A percentile compares a stretch with the other conserved stretches of the same genome.
phyloP scores from a whole-genome alignment of 2,113 vertebrate species.

The Bos taurus region ARS-UCD2.0 NC_037348.1:51501001-51501500 shows the following conservation, averaged over 20 bases:
- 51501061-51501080: neutral
- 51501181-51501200: neutral
- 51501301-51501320: neutral
- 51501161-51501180: neutral
- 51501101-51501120: neutral
- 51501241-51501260: neutral
- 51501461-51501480: neutral
- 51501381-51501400: neutral
- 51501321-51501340: neutral
- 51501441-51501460: neutral
- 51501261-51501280: neutral
- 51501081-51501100: neutral
- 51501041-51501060: neutral
- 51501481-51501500: neutral
- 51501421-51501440: neutral
- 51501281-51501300: neutral
- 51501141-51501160: neutral
- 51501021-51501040: neutral
- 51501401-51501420: neutral
- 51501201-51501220: neutral
- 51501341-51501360: neutral
- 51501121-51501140: neutral
- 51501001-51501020: neutral
- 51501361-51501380: neutral
- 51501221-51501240: neutral